Evolutionary conservation across 2,888 invertebrate species (phyloP), one percentile per base, ranked within the genome.

Genomic region (Colostygia pectinataria): DNA sequence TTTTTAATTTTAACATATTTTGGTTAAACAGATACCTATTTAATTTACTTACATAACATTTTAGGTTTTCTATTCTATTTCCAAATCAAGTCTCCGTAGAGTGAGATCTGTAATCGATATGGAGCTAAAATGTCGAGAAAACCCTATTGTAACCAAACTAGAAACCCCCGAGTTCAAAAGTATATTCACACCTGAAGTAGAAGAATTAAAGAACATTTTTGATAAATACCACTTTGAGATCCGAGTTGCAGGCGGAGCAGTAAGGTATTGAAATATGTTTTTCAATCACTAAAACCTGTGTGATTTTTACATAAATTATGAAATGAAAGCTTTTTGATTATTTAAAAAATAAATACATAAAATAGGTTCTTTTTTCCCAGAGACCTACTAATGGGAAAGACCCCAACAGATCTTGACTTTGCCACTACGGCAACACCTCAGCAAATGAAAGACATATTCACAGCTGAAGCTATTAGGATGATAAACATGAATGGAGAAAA

Each of bases 381-480:
- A 58, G 97, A 97, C 80, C 88, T 97, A 20, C 76, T 98, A n/a
- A 92, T 95, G 92, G 93, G 93, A 2, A 92, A 92, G 39, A 84
- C 88, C 59, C 98, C 98, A 0, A 95, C 95, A 71, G 99, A 99
- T 84, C 87, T 99, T 38, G 99, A 99, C 86, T 98, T 99, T 90
- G 99, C 99, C 0, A 98, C 99, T 4, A 96, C 95, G 9, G 99
- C 99, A 5, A 99, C 99, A 0, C 99, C 99, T 0, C 92, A 93
- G 9, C 92, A 99, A 89, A 99, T 99, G 99, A 98, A 97, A 76
- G 92, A 93, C 25, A 97, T 99, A 94, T 98, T 99, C 72, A 93
- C 88, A 4, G 85, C 91, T 36, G 97, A 98, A 86, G 91, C 93
- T 40, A 91, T 99, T 15, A 91, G 99, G 56, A 95, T 98, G 95